A percentile compares a stretch with the other conserved stretches of the same genome.
These are phyloP conservation scores for Chironomus riparius DNA, from an alignment of 2,888 invertebrate species.

Conservation along the genomic window DNA sequence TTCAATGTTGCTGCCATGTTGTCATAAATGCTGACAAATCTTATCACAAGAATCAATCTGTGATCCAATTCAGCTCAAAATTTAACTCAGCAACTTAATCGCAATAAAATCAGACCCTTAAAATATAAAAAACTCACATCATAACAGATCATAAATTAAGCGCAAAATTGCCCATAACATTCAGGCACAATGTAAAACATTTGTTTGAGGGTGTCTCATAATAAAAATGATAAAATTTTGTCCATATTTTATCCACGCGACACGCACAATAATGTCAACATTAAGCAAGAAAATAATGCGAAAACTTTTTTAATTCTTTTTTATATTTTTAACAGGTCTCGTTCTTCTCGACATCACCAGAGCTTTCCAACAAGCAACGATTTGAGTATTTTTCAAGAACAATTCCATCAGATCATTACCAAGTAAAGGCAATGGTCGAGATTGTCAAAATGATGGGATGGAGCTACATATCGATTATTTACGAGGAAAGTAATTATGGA, in stretches of 20 bases:
- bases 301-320: not conserved
- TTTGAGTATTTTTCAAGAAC: conserved; percentile 92
- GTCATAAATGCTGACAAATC: too few relatives aligned
- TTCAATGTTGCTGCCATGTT: too few relatives aligned
- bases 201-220: too few relatives aligned
- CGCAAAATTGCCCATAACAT: too few relatives aligned
- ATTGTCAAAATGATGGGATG: conserved; percentile 78
- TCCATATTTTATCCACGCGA: not conserved
- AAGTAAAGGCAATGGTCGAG: conserved; percentile 91
- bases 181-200: too few relatives aligned
- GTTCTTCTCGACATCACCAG: conserved; percentile 91
- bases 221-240: too few relatives aligned
- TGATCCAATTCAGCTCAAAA: too few relatives aligned
- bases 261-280: not conserved
- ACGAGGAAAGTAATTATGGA: conserved; percentile 93
- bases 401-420: conserved; percentile 90
- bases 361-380: conserved; percentile 85
- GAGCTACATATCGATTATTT: conserved; percentile 92
- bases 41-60: too few relatives aligned
- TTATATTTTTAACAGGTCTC: conserved; percentile 66
- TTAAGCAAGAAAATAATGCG: not conserved
- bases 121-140: too few relatives aligned
- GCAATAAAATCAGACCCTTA: too few relatives aligned
- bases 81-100: too few relatives aligned
- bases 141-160: too few relatives aligned